Evolutionary conservation across 1,140 invertebrate genomes (phyloP).

Genomic region (Drosophila pallidifrons): DNA sequence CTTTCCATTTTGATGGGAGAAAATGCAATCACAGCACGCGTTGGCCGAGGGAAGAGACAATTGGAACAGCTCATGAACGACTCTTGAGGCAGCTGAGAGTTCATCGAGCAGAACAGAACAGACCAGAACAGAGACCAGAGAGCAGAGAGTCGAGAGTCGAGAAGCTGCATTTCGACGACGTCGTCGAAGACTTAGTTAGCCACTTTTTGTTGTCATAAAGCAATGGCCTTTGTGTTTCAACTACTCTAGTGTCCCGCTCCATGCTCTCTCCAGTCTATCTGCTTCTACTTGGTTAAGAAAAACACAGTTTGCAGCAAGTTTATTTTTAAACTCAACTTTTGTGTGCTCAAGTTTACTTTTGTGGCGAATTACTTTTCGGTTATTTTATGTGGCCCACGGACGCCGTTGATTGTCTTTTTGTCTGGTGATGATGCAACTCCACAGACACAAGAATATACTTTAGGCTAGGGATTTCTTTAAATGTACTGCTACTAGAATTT

Average conservation of each 20-base stretch:
- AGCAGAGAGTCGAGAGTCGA: not conserved
- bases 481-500: not conserved
- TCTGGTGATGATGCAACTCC: constrained; percentile 37
- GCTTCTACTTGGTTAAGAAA: constrained; percentile 34
- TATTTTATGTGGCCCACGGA: constrained; percentile 71
- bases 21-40: constrained; percentile 39
- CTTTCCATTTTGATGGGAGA: constrained; percentile 21
- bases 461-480: constrained; percentile 12
- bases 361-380: constrained; percentile 78
- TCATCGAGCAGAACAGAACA: constrained; percentile 15
- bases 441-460: constrained; percentile 20
- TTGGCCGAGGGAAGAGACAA: constrained; percentile 7
- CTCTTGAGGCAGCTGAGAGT: constrained; percentile 39
- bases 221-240: constrained; percentile 76
- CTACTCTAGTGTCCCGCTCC: constrained; percentile 25
- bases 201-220: constrained; percentile 72
- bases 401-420: constrained; percentile 69
- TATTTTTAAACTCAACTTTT: constrained; percentile 81
- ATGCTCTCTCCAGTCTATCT: no score
- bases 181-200: constrained; percentile 73
- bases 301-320: constrained; percentile 72
- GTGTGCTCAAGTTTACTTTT: constrained; percentile 77
- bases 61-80: constrained; percentile 33
- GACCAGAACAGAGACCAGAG: constrained; percentile 10
- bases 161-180: constrained; percentile 19